Conservation (phyloP, 2,888 invertebrate species). For the Belgica antarctica region DNA sequence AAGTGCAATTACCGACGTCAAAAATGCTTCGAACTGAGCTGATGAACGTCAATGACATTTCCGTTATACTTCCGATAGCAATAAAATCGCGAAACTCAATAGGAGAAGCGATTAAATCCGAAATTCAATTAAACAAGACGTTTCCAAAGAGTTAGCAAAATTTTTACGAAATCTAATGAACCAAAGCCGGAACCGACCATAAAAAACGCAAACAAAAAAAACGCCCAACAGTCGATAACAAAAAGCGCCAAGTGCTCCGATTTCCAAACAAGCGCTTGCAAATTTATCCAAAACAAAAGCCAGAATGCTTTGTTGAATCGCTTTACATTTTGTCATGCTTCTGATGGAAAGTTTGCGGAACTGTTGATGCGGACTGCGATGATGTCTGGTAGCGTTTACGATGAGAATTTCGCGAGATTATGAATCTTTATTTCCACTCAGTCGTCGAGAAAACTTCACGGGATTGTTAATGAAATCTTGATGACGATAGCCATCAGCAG, state of each 20-base stretch:
- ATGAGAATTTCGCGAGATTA: conserved; percentile 3
- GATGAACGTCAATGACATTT: not conserved
- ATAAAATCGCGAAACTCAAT: no score
- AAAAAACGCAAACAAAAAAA: conserved; percentile 2
- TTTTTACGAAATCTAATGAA: conserved; percentile 16
- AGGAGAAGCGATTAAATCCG: no score
- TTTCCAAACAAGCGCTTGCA: conserved; percentile 8
- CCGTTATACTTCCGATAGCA: not conserved
- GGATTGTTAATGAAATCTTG: not conserved
- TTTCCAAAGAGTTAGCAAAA: no score
- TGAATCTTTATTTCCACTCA: no score
- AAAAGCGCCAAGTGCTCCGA: conserved; percentile 2
- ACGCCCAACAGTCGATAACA: conserved; percentile 24
- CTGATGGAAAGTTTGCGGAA: not conserved
- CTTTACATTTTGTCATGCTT: no score
- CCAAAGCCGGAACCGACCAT: conserved; percentile 12
- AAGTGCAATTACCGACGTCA: not conserved
- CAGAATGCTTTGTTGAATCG: not conserved
- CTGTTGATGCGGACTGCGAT: not conserved
- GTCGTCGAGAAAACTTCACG: not conserved
- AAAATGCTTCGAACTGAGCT: not conserved
- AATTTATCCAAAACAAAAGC: not conserved
- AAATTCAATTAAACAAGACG: no score
- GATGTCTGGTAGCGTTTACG: no score
- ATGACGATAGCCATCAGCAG: conserved; percentile 5